Percentiles rank a stretch among this genome's conserved stretches.
phyloP scores from a whole-genome alignment of 2,797 vertebrate species.

The Phoebastria nigripes region DNA sequence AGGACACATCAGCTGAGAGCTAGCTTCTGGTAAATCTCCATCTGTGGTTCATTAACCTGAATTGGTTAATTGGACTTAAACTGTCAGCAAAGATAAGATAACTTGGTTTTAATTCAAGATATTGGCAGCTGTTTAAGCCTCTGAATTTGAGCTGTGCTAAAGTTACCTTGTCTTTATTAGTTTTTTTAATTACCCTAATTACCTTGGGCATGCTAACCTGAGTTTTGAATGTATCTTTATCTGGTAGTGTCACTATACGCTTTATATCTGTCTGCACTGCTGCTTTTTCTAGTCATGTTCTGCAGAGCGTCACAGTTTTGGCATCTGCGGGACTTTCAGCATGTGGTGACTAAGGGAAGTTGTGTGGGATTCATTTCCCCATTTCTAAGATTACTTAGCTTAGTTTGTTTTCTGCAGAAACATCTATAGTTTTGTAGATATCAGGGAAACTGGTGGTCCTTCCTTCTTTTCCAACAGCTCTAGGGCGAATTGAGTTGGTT shows the following conservation, averaged over 20 bases:
- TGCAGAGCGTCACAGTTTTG: neutral
- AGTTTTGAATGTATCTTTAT: neutral
- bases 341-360: conserved; percentile 37
- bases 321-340: neutral
- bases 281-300: neutral
- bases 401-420: neutral
- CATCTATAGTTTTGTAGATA: neutral
- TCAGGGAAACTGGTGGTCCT: neutral
- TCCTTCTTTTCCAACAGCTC: neutral
- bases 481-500: neutral
- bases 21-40: neutral
- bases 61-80: conserved; percentile 22
- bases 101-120: neutral
- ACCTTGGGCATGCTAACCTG: neutral
- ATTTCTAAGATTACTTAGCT: conserved; percentile 7
- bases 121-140: neutral
- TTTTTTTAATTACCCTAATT: neutral
- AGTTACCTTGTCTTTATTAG: neutral
- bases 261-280: neutral
- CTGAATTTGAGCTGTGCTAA: neutral
- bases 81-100: neutral
- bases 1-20: neutral
- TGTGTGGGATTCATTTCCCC: conserved; percentile 45
- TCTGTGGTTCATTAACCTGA: neutral
- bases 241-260: neutral